These are phyloP conservation scores for Hippasteria phrygiana DNA, from an alignment of 53 echinoderm and acorn worm species.

Conservation along the genomic window DNA sequence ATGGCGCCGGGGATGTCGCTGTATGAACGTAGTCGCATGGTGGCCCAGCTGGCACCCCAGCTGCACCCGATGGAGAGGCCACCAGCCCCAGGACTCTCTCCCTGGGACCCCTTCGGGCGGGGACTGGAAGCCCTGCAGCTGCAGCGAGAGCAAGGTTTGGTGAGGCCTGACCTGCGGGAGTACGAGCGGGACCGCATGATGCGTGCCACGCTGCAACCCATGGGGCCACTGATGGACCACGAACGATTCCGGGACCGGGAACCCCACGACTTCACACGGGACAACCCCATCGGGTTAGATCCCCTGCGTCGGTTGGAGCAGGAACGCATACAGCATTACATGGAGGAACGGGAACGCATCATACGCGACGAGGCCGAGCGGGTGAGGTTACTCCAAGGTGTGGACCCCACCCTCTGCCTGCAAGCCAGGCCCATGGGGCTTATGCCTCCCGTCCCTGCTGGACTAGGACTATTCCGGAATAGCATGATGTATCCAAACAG, in stretches of 20 bases:
- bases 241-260: conserved; percentile 95
- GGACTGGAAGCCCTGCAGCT: conserved; percentile 70
- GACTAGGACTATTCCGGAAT: conserved; percentile 80
- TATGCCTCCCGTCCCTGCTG: conserved; percentile 65
- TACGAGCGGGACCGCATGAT: conserved; percentile 97
- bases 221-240: conserved; percentile 94
- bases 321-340: conserved; percentile 88
- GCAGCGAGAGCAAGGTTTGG: conserved; percentile 73
- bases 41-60: conserved; percentile 70
- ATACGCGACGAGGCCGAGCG: conserved; percentile 86
- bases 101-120: conserved; percentile 84
- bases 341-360: conserved; percentile 88
- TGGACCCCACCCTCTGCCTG: conserved; percentile 62
- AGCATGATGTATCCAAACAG: conserved; percentile 82
- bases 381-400: conserved; percentile 84
- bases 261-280: conserved; percentile 96
- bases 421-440: conserved; percentile 63
- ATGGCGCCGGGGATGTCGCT: conserved; percentile 82
- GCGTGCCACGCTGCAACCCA: conserved; percentile 83
- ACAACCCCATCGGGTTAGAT: conserved; percentile 90
- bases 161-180: conserved; percentile 77
- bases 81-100: conserved; percentile 63
- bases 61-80: conserved; percentile 80
- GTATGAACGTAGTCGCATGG: conserved; percentile 84
- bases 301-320: conserved; percentile 82